phyloP scores from a whole-genome alignment of 2,797 vertebrate species.

The Geotria australis region DNA sequence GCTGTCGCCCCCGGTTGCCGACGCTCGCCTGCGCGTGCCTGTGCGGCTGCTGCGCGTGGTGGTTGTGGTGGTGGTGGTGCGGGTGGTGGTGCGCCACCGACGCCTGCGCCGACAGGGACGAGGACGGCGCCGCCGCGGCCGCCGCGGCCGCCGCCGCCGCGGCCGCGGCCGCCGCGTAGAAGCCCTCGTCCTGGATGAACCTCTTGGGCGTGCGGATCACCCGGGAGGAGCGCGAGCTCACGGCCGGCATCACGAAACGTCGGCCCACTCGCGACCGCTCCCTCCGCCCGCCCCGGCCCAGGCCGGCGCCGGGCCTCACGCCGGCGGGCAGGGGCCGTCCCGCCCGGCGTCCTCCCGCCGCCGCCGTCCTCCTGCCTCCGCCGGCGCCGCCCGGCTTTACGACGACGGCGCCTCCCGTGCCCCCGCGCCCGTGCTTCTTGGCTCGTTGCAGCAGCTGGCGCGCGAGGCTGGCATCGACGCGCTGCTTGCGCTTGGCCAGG shows the following conservation, averaged over 20 bases:
- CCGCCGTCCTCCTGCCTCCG: conserved; percentile 51
- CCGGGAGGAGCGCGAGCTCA: conserved; percentile 73
- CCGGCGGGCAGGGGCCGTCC: conserved; percentile 17
- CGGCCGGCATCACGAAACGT: conserved; percentile 98
- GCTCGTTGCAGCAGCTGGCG: conserved; percentile 85
- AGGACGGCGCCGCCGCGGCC: not conserved
- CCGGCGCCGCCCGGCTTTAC: conserved; percentile 28
- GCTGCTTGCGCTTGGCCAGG: conserved; percentile 68
- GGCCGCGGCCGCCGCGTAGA: conserved; percentile 66
- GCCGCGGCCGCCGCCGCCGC: conserved; percentile 37
- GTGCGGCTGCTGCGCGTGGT: not conserved
- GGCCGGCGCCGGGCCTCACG: too few relatives aligned
- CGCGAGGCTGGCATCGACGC: conserved; percentile 72
- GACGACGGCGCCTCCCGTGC: conserved; percentile 16
- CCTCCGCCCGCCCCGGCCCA: not conserved
- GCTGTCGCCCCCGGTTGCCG: conserved; percentile 9
- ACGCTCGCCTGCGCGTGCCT: conserved; percentile 9
- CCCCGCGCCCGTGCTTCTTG: conserved; percentile 17
- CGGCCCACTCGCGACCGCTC: conserved; percentile 6
- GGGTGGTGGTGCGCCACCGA: conserved; percentile 6
- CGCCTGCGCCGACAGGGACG: not conserved
- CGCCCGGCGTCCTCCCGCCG: conserved; percentile 38
- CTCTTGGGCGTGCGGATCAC: conserved; percentile 94
- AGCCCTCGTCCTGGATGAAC: conserved; percentile 87
- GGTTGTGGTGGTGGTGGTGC: not conserved